phyloP scores from a whole-genome alignment of 2,113 vertebrate genomes.

The Charina bottae region DNA sequence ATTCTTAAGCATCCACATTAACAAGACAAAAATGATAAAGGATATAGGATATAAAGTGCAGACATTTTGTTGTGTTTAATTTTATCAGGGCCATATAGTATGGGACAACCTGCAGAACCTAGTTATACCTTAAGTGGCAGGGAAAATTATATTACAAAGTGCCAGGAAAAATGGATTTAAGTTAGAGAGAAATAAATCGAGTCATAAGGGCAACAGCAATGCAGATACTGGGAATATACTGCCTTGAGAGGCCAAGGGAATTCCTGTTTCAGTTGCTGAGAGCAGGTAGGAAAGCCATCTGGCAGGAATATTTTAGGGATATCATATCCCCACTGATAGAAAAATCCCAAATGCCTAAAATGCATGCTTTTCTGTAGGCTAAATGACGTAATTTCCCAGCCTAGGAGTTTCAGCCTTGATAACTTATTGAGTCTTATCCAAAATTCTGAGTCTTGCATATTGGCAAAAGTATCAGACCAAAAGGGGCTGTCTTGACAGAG shows the following conservation, averaged over 20 bases:
- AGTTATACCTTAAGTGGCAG: neutral
- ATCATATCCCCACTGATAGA: neutral
- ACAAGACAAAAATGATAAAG: neutral
- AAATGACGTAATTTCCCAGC: neutral
- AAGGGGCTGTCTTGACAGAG: neutral
- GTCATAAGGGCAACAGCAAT: neutral
- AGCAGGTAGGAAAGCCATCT: slow-evolving; percentile 3
- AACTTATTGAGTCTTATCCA: neutral
- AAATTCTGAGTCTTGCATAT: neutral
- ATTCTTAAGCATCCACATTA: neutral
- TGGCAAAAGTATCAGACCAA: neutral
- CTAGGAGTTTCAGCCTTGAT: neutral
- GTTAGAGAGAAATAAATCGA: neutral
- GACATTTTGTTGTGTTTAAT: neutral
- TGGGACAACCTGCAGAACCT: neutral
- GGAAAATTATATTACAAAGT: neutral
- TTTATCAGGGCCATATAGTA: neutral
- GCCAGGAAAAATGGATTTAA: neutral
- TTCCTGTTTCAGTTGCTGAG: neutral
- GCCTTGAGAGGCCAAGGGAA: neutral
- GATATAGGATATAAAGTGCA: neutral
- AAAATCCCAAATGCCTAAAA: slow-evolving; percentile 8
- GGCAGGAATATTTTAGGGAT: neutral
- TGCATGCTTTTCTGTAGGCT: neutral
- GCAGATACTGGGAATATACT: neutral